A percentile compares a stretch with the other conserved stretches of the same genome.
Conservation (phyloP, 2,888 invertebrate species). For the Cremastinae sp. region DNA sequence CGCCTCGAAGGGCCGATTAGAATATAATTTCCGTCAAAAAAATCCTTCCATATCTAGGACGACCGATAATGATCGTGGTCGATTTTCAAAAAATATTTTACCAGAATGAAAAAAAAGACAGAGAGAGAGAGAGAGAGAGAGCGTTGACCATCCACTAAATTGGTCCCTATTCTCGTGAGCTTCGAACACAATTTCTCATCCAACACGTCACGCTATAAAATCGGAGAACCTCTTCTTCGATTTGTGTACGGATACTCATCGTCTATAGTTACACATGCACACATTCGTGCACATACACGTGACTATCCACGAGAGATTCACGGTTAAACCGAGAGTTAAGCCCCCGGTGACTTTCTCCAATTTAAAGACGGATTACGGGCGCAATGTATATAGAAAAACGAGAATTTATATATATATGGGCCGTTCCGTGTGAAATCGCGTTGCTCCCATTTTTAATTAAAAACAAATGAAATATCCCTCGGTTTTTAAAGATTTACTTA, state of each 20-base stretch:
- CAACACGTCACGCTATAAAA: constrained; percentile 51
- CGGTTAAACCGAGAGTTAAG: constrained; percentile 56
- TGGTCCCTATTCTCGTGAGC: constrained; percentile 50
- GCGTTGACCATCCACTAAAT: constrained; percentile 52
- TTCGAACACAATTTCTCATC: constrained; percentile 47
- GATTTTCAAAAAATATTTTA: constrained; percentile 19
- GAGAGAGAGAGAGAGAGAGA: background rate
- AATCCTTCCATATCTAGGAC: constrained; percentile 1
- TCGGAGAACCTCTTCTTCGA: constrained; percentile 38
- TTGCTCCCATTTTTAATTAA: background rate
- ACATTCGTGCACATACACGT: constrained; percentile 6
- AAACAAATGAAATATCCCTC: background rate
- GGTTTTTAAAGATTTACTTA: too few species aligned
- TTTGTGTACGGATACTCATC: constrained; percentile 3
- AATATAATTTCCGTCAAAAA: constrained; percentile 21
- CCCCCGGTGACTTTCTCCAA: constrained; percentile 64
- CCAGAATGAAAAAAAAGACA: constrained; percentile 7
- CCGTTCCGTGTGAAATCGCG: constrained; percentile 19
- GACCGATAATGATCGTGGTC: constrained; percentile 11
- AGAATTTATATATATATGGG: constrained; percentile 19
- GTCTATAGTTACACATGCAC: constrained; percentile 12
- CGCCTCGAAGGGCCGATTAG: constrained; percentile 22
- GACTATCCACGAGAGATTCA: constrained; percentile 54
- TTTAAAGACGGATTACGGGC: constrained; percentile 62
- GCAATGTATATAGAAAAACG: constrained; percentile 19